phyloP scores from a whole-genome alignment of 2,888 invertebrate species.

The Hydroisotoma schaefferi region DNA sequence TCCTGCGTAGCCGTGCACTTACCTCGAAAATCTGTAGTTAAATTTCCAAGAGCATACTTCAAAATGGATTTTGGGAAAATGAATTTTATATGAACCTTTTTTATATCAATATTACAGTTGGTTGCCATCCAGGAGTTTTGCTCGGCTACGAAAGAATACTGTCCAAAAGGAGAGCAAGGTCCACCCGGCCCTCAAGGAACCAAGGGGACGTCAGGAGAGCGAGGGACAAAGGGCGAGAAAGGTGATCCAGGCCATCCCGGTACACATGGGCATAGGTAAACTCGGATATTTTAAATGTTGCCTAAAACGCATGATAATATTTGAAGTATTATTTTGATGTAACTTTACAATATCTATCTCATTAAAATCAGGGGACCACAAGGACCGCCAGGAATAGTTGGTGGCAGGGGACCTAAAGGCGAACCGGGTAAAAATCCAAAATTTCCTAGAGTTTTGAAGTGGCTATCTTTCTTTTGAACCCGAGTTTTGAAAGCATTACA shows the following conservation, averaged over 20 bases:
- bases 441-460: neutral
- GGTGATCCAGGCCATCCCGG: conserved; percentile 51
- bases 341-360: neutral
- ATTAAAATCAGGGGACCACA: conserved; percentile 56
- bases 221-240: conserved; percentile 52
- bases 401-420: conserved; percentile 68
- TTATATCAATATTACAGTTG: too few species aligned
- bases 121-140: conserved; percentile 81
- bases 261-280: conserved; percentile 40
- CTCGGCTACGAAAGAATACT: conserved; percentile 75
- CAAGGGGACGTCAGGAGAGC: conserved; percentile 50
- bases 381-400: conserved; percentile 66
- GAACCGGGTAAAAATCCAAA: conserved; percentile 58
- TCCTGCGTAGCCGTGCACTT: too few species aligned
- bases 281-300: neutral
- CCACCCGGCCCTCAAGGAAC: conserved; percentile 61
- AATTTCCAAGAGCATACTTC: too few species aligned
- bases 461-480: conserved; percentile 6
- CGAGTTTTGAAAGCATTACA: too few species aligned
- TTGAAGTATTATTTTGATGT: neutral
- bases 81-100: too few species aligned
- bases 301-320: neutral
- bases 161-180: conserved; percentile 66
- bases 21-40: too few species aligned
- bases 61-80: too few species aligned